These are phyloP conservation scores for Fulmarus glacialis DNA, from an alignment of 2,113 vertebrate species.

Conservation along the genomic window DNA sequence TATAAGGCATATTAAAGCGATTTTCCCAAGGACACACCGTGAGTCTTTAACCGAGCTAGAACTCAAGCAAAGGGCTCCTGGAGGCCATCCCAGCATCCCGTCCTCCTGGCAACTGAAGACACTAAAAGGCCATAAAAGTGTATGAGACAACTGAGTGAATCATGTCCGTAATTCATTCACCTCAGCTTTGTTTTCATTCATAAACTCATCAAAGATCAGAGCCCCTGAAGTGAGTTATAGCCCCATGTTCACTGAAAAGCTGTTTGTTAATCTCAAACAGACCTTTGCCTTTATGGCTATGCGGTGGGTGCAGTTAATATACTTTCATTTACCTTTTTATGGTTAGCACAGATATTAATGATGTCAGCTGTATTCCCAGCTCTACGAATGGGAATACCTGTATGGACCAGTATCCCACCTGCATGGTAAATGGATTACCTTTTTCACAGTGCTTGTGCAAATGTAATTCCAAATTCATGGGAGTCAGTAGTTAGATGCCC, in stretches of 20 bases:
- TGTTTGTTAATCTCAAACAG: constrained; percentile 5
- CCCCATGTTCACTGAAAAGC: neutral
- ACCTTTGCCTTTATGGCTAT: neutral
- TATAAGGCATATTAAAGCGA: neutral
- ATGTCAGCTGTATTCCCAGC: neutral
- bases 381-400: neutral
- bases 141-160: constrained; percentile 23
- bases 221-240: constrained; percentile 16
- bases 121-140: constrained; percentile 28
- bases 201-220: constrained; percentile 48
- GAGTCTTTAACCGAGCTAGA: neutral
- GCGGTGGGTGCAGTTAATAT: neutral
- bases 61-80: neutral
- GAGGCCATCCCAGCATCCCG: neutral
- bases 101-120: neutral
- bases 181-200: constrained; percentile 49
- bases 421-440: neutral
- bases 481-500: neutral
- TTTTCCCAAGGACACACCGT: neutral
- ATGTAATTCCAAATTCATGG: accelerated
- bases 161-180: neutral
- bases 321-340: constrained; percentile 15
- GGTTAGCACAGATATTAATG: neutral
- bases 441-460: neutral
- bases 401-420: neutral